Evolutionary conservation across 1,140 invertebrate species (phyloP), one percentile per base, ranked within the genome.

Genomic region (Chrysoperla carnea): DNA sequence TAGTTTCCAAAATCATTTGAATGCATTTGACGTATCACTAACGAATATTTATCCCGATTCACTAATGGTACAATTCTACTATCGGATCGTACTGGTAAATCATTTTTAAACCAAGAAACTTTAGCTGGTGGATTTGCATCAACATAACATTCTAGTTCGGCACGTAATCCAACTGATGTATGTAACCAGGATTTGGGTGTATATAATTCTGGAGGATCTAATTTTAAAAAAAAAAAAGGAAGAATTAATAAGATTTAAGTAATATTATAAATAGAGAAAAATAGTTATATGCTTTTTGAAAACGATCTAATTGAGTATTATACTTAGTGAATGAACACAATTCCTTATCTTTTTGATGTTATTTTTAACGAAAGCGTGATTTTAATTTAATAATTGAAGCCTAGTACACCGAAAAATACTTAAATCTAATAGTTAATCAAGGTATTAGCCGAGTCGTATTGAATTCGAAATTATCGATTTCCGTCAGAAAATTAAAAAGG

Each of bases 1-100:
- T 87, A 88, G 47, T 72, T 70, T 0, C 83, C 84, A 43, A 86
- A 75, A 58, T 90, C 84, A 1, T 63, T 60, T 36, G 67, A 66
- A 8, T 69, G 66, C 0, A 84, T 76, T n/a, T 70, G 73, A 37
- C 71, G 68, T 43, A 88, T 76, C 29, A 81, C 66, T 23, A 88
- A 56, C 48, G 67, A 69, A 48, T 85, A 70, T 29, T 70, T 63
- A 42, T 74, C 68, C 6, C 68, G 74, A 23, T 63, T 56, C 4
- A 62, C 61, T 37, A 72, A 62, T n/a, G 66, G 62, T 8, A 73
- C 54, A 31, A 81, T 63, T 52, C 78, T 67, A 9, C 67, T 63
- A 36, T 75, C 70, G 38, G 70, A 63, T 5, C 55, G 52, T 6
- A 78, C 63, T 0, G 67, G 57, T 45, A 65, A 56, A 29, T 76